A percentile compares a stretch with the other conserved stretches of the same genome.
Evolutionary conservation across 92 coral and sea anemone genomes (phyloP).

Genomic region (Pocillopora grandis): DNA sequence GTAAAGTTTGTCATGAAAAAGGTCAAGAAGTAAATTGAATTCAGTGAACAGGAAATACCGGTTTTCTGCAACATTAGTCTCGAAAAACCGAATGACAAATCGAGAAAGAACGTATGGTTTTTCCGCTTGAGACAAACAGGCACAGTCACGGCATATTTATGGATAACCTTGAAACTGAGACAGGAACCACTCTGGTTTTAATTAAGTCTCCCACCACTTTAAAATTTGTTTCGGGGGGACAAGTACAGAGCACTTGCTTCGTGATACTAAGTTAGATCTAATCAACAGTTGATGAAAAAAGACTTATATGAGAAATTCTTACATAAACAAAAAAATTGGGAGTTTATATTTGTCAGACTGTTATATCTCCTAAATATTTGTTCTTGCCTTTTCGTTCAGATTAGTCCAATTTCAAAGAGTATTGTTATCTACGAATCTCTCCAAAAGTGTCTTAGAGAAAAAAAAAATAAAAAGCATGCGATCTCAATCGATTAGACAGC

Average conservation of each 20-base stretch:
- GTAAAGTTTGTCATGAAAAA: neutral
- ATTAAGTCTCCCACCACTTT: neutral
- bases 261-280: neutral
- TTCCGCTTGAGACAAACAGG: neutral
- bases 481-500: too few relatives aligned
- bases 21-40: neutral
- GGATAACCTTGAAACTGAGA: neutral
- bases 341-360: too few relatives aligned
- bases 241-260: neutral
- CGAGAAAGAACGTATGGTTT: neutral
- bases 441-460: too few relatives aligned
- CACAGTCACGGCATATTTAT: neutral
- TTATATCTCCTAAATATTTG: too few relatives aligned
- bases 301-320: neutral
- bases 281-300: neutral
- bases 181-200: neutral
- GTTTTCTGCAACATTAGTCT: neutral
- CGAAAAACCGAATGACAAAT: neutral
- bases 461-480: too few relatives aligned
- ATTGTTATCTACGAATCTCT: too few relatives aligned
- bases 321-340: neutral
- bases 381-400: too few relatives aligned
- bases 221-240: neutral
- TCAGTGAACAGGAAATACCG: conserved; percentile 1
- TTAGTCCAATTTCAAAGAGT: too few relatives aligned